Base-by-base conservation (phyloP, 2,888 invertebrate species). In the Theretra japonica region DNA sequence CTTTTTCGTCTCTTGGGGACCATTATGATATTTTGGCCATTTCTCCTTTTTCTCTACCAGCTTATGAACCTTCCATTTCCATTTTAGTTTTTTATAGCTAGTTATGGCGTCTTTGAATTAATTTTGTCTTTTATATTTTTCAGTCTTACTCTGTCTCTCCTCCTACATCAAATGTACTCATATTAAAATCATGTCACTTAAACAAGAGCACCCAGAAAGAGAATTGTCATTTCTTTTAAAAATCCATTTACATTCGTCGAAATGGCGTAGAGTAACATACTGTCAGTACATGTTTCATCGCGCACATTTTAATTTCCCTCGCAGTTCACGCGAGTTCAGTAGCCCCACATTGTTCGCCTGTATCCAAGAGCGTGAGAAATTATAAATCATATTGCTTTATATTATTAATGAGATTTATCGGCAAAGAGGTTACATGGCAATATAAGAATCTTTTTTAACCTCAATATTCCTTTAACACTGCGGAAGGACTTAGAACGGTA, bases 341-440 rank as follows among this genome's bases (percentile, higher is more conserved):
- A 23, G 25, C 58, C 25, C 25, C 25, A 28, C 53, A 53, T 53
- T 53, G 53, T 53, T 53, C 53, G 53, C 7, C n/a, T 53, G 53
- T 19, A 53, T n/a, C 53, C 53, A 53, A 53, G 53, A 53, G 53
- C 53, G 53, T 53, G 53, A 53, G 53, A 53, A 53, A 53, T 53
- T 53, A 53, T n/a, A 53, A 53, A 53, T 53, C 53, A 2, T n/a
- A 53, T 53, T 53, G 7, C 53, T n/a, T 17, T 53, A 53, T 6
- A n/a, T n/a, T 53, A 53, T 53, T 19, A 53, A 53, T 53, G 53
- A 53, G 53, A 53, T 53, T 53, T n/a, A n/a, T 53, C 53, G 53
- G 53, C n/a, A 53, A 53, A 53, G 53, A 53, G 53, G 53, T n/a
- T 19, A 5, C 53, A 53, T 53, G 1, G 7, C 53, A 53, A 0